Percentiles rank a stretch among this genome's conserved stretches.
phyloP scores from a whole-genome alignment of 2,113 vertebrate species.

The Archocentrus centrarchus region DNA sequence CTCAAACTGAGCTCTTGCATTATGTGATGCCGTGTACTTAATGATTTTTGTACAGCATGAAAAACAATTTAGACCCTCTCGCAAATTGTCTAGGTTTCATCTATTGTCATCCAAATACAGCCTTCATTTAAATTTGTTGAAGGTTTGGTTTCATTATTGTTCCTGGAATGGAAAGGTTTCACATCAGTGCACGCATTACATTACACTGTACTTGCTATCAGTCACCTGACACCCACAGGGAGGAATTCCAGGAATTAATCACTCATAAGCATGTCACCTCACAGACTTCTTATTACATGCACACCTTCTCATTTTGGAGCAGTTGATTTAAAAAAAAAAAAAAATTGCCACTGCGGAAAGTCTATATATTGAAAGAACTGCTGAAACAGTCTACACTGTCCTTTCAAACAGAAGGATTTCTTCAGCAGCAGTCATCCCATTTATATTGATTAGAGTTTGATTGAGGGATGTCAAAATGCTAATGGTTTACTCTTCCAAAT shows the following conservation, averaged over 20 bases:
- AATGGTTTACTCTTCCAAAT: not conserved
- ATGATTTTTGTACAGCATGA: not conserved
- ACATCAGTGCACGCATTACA: constrained; percentile 39
- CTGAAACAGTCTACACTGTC: not conserved
- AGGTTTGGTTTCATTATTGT: constrained; percentile 11
- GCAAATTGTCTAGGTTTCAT: constrained; percentile 4
- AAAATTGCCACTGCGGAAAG: not conserved
- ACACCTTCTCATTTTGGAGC: not conserved
- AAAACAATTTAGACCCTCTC: constrained; percentile 27
- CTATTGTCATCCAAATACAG: constrained; percentile 17
- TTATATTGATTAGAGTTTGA: not conserved
- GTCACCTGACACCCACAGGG: constrained; percentile 38
- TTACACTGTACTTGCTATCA: constrained; percentile 36
- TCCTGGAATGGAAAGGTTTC: constrained; percentile 44
- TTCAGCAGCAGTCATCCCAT: not conserved
- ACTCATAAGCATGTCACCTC: constrained; percentile 31
- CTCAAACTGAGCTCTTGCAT: not conserved
- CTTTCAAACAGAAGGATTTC: not conserved
- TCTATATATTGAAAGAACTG: not conserved
- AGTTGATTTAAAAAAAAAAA: not conserved
- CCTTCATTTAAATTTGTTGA: constrained; percentile 42
- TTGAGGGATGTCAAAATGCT: not conserved
- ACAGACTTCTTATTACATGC: not conserved
- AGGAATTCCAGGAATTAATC: constrained; percentile 27
- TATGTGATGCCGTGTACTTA: not conserved